phyloP scores from a whole-genome alignment of 1,140 invertebrate species.

The Delia radicum region DNA sequence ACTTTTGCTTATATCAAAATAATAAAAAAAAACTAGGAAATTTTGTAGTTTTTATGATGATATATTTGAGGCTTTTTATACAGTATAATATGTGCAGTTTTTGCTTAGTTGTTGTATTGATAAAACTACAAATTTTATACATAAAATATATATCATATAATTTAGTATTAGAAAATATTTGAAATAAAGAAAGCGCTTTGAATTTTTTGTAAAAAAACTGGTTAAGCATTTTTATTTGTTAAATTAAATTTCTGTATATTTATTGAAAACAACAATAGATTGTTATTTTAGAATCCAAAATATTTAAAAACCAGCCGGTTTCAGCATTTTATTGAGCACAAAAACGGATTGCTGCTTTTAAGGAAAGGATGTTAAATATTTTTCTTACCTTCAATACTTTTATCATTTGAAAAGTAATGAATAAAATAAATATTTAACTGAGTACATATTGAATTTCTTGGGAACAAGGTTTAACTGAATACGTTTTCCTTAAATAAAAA shows the following conservation, averaged over 20 bases:
- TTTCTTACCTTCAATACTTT: too few relatives aligned
- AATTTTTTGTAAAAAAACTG: neutral
- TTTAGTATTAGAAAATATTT: neutral
- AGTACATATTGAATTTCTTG: too few relatives aligned
- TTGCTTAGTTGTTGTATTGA: conserved; percentile 11
- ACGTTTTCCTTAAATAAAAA: too few relatives aligned
- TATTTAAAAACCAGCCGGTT: too few relatives aligned
- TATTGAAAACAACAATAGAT: neutral
- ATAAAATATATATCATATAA: neutral
- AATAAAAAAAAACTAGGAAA: neutral
- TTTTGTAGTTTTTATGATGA: neutral
- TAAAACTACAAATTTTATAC: neutral
- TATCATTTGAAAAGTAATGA: too few relatives aligned
- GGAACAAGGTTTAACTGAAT: too few relatives aligned
- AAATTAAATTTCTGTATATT: neutral
- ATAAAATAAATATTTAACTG: too few relatives aligned
- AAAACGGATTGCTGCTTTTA: too few relatives aligned
- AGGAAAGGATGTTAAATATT: too few relatives aligned
- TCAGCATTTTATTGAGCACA: too few relatives aligned
- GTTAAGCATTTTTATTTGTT: neutral
- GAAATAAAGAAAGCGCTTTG: neutral
- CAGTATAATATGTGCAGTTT: neutral
- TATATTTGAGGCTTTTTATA: neutral
- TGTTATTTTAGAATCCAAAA: too few relatives aligned
- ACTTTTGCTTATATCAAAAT: neutral